Base-by-base conservation (phyloP, 2,888 invertebrate genomes). In the Cactoblastis cactorum region DNA sequence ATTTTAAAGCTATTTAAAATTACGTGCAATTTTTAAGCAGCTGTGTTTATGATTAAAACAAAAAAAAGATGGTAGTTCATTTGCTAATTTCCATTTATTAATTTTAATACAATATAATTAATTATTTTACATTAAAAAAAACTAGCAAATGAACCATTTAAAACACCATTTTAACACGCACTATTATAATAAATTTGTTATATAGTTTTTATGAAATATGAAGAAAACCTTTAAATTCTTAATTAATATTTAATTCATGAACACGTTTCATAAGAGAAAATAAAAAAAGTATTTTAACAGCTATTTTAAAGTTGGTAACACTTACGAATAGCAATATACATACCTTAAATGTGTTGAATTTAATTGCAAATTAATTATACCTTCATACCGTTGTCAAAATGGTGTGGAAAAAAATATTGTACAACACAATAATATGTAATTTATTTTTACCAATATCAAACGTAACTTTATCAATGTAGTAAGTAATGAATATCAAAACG, bases 401-500 rank as follows among this genome's bases (percentile, higher is more conserved):
- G 43, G 43, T 28, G 28, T 43, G n/a, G n/a, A n/a, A n/a, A 11
- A 43, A 43, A 43, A 14, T 14, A 3, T 43, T 15, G 2, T 11
- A 12, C 6, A 14, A 2, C 8, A 43, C 6, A 17, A 15, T 37
- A 17, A 43, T 28, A 43, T 43, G 43, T 17, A 43, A 43, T 43
- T 43, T 43, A 32, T 28, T 14, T 15, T 3, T 4, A 43, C 3
- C 28, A 28, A 43, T 15, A 1, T 15, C 1, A 14, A 37, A 37
- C 14, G 12, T 17, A n/a, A 0, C 18, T 18, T 38, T 18, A 38
- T 38, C 18, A 9, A 18, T 1, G n/a, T 35, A 1, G 14, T 4
- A 1, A 35, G 3, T 35, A 35, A 45, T n/a, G n/a, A 50, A 46
- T 17, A n/a, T 17, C 32, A 45, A 49, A 35, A 8, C 24, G 33